phyloP scores from a whole-genome alignment of 1,140 invertebrate species.

The Pseudomyrmex sp. region DNA sequence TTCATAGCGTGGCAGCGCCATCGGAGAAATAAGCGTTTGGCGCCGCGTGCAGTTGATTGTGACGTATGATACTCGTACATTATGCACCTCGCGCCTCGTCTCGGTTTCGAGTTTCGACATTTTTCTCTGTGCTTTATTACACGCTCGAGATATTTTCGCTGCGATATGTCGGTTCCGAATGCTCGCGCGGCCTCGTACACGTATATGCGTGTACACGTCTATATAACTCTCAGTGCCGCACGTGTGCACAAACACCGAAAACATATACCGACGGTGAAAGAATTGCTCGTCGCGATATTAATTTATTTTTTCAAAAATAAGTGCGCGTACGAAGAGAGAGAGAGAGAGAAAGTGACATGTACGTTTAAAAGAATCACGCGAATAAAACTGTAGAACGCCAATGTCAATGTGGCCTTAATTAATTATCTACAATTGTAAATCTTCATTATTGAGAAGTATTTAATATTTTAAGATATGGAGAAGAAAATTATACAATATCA shows the following conservation, averaged over 20 bases:
- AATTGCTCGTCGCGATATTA: neutral
- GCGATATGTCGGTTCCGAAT: slow-evolving; percentile 71
- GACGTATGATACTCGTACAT: slow-evolving; percentile 80
- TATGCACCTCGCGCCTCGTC: slow-evolving; percentile 76
- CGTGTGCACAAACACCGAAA: slow-evolving; percentile 18
- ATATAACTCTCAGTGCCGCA: neutral
- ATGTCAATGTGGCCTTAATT: neutral
- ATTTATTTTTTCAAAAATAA: slow-evolving; percentile 15
- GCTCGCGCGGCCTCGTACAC: slow-evolving; percentile 23
- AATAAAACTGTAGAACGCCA: no score
- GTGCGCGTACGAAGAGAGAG: neutral
- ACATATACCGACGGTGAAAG: slow-evolving; percentile 24
- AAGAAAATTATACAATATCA: no score
- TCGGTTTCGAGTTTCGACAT: slow-evolving; percentile 80
- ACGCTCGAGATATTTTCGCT: slow-evolving; percentile 77
- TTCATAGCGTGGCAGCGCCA: slow-evolving; percentile 75
- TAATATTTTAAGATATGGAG: neutral
- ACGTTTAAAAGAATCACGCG: neutral
- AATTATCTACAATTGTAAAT: neutral
- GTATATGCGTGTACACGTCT: neutral
- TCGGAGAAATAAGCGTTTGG: slow-evolving; percentile 79
- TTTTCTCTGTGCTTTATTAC: slow-evolving; percentile 79
- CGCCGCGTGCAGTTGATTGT: slow-evolving; percentile 79
- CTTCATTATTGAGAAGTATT: neutral
- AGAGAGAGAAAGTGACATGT: neutral